Conservation (phyloP, 1,140 invertebrate species). For the Sitodiplosis mosellana region DNA sequence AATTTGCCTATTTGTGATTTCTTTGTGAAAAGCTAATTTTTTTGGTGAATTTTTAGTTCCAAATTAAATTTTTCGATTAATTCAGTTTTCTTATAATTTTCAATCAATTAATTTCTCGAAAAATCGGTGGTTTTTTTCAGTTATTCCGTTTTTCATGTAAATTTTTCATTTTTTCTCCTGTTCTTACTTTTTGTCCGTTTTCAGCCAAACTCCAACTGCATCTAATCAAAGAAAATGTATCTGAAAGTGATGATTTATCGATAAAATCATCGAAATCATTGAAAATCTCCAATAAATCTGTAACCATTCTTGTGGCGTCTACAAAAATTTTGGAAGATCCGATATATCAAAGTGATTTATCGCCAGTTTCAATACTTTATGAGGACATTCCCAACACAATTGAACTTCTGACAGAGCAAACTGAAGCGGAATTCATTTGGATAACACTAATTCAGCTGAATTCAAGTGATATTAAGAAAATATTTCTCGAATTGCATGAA, state of each 20-base stretch:
- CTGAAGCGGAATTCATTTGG: not conserved
- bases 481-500: not conserved
- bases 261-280: conserved; percentile 21
- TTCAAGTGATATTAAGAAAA: not conserved
- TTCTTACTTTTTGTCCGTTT: too few relatives aligned
- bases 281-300: conserved; percentile 12
- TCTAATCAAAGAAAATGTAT: not conserved
- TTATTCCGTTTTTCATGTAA: too few relatives aligned
- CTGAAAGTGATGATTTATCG: conserved; percentile 26
- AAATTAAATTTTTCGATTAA: too few relatives aligned
- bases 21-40: too few relatives aligned
- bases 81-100: too few relatives aligned
- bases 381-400: not conserved
- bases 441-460: not conserved
- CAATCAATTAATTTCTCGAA: too few relatives aligned
- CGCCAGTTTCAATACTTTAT: not conserved
- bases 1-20: too few relatives aligned
- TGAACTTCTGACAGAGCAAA: not conserved
- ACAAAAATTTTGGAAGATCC: not conserved
- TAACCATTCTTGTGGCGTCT: not conserved
- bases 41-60: too few relatives aligned
- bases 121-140: too few relatives aligned
- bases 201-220: not conserved
- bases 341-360: not conserved
- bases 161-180: too few relatives aligned